Percentiles rank a stretch among this genome's conserved stretches.
Evolutionary conservation across 2,888 invertebrate genomes (phyloP).

Genomic region (Eudemis profundana): DNA sequence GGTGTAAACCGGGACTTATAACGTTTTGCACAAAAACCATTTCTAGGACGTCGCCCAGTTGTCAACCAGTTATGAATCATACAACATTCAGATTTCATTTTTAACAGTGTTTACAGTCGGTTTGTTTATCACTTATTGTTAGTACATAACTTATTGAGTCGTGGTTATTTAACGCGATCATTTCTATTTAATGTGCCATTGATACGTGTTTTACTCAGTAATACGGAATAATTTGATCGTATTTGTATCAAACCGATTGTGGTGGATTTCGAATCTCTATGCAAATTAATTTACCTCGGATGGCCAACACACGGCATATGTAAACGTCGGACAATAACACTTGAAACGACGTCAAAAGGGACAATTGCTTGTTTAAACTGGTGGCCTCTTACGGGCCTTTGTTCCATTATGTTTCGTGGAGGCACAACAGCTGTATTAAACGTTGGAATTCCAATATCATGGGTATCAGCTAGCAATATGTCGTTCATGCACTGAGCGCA

Average conservation of each 20-base stretch:
- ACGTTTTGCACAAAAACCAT: no score
- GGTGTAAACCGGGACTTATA: neutral
- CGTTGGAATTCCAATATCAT: constrained; percentile 76
- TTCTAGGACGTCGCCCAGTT: no score
- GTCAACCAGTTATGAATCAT: no score
- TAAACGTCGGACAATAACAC: constrained; percentile 24
- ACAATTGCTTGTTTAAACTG: constrained; percentile 17
- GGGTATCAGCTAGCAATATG: constrained; percentile 71
- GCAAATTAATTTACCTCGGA: constrained; percentile 34
- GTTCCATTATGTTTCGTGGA: constrained; percentile 3
- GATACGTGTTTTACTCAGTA: constrained; percentile 23
- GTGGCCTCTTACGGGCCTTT: constrained; percentile 17
- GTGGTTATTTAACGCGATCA: constrained; percentile 14
- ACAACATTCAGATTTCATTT: no score
- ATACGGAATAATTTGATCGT: constrained; percentile 8
- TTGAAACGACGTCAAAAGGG: constrained; percentile 29
- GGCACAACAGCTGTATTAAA: constrained; percentile 47
- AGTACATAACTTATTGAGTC: no score
- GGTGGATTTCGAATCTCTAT: constrained; percentile 27
- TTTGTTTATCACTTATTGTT: no score
- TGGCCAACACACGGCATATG: constrained; percentile 12
- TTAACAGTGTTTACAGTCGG: no score
- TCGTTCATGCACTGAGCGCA: constrained; percentile 59
- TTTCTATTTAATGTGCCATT: constrained; percentile 8
- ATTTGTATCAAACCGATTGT: constrained; percentile 18